Conservation (phyloP, 64 coral and sea anemone species). For the Montipora efflorescens region DNA sequence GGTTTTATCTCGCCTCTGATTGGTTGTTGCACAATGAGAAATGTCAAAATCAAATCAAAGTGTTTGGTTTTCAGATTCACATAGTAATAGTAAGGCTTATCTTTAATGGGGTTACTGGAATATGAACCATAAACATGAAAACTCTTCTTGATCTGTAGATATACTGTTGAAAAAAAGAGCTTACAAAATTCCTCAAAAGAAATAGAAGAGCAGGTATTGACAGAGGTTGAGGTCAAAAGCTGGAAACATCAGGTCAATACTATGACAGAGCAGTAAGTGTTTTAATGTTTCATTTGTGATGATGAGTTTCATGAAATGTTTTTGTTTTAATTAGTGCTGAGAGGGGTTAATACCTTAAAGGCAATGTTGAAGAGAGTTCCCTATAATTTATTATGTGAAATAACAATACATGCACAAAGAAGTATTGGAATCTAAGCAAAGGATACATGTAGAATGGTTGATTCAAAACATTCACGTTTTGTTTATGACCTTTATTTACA, state of each 20-base stretch:
- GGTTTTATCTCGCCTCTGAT: too few species aligned
- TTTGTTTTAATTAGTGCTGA: too few species aligned
- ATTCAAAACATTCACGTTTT: neutral
- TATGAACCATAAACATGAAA: neutral
- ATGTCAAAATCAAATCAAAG: too few species aligned
- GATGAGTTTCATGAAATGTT: too few species aligned
- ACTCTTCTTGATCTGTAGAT: neutral
- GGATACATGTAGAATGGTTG: too few species aligned
- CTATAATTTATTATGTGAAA: too few species aligned
- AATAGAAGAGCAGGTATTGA: slow-evolving; percentile 25
- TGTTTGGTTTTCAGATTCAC: too few species aligned
- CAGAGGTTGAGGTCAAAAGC: slow-evolving; percentile 26
- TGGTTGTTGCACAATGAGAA: too few species aligned
- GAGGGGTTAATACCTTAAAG: too few species aligned
- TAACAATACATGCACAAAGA: too few species aligned
- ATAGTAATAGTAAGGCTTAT: neutral
- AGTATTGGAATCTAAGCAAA: too few species aligned
- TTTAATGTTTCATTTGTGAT: neutral
- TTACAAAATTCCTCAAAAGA: slow-evolving; percentile 29
- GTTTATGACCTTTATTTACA: neutral
- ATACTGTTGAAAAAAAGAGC: slow-evolving; percentile 1
- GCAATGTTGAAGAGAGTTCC: too few species aligned
- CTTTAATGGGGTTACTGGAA: neutral
- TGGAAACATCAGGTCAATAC: slow-evolving; percentile 51
- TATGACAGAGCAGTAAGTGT: slow-evolving; percentile 13